Conservation (phyloP, 2,797 vertebrate species). For the Myotis findleyi region DNA sequence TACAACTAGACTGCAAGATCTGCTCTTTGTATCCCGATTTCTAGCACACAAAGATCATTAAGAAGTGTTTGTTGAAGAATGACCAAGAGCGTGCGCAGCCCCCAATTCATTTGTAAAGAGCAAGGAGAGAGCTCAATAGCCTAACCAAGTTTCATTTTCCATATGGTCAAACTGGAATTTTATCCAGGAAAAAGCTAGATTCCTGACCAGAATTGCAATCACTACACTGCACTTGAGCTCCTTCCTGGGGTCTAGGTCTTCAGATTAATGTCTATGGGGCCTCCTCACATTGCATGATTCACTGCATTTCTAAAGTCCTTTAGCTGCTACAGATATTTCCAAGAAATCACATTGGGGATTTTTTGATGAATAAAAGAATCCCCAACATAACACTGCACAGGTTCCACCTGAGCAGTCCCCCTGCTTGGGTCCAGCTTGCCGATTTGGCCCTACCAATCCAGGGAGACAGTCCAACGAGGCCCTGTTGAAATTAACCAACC, state of each 20-base stretch:
- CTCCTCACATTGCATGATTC: background rate
- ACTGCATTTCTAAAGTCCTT: background rate
- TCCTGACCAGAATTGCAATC: background rate
- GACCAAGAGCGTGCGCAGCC: background rate
- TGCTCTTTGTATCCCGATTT: background rate
- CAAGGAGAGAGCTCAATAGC: background rate
- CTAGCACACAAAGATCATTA: background rate
- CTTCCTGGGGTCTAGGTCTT: background rate
- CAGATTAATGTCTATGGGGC: background rate
- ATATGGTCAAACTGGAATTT: background rate
- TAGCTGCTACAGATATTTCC: background rate
- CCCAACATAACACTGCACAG: background rate
- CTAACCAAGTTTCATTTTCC: conserved; percentile 29
- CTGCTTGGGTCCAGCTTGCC: background rate
- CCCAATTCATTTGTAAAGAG: background rate
- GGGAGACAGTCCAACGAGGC: conserved; percentile 72
- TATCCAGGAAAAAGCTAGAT: background rate
- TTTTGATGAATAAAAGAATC: background rate
- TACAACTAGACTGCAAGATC: background rate
- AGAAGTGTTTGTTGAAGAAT: background rate
- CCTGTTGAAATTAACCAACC: conserved; percentile 82
- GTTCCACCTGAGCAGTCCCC: background rate
- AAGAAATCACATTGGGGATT: background rate
- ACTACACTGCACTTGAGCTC: background rate
- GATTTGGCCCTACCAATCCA: conserved; percentile 65